Evolutionary conservation across 2,888 invertebrate genomes (phyloP).

Genomic region (Stenurella melanura): DNA sequence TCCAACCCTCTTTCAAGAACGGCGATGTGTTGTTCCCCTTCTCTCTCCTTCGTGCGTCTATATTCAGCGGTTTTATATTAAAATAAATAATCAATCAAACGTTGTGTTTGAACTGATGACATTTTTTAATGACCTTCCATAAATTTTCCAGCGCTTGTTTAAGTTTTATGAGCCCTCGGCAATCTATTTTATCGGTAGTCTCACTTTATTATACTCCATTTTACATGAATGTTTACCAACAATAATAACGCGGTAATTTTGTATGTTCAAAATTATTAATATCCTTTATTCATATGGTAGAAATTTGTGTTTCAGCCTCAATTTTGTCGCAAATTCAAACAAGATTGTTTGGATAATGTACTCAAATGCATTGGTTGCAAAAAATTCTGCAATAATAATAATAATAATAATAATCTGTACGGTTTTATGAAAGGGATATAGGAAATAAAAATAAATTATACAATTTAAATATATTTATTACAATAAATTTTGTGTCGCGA

Average conservation of each 20-base stretch:
- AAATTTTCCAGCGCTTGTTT: neutral
- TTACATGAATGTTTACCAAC: neutral
- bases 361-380: too few species aligned
- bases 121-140: slow-evolving; percentile 9
- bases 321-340: too few species aligned
- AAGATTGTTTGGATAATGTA: too few species aligned
- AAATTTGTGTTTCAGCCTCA: too few species aligned
- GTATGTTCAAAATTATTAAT: too few species aligned
- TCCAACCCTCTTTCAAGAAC: neutral
- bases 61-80: neutral
- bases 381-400: too few species aligned
- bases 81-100: slow-evolving; percentile 15
- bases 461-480: too few species aligned
- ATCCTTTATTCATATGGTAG: too few species aligned
- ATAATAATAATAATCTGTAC: too few species aligned
- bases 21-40: neutral
- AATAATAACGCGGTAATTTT: neutral
- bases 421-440: too few species aligned
- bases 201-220: neutral
- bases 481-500: too few species aligned
- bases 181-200: neutral
- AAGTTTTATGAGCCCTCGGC: neutral
- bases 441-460: too few species aligned
- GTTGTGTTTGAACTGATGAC: neutral
- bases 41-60: neutral